These are phyloP conservation scores for Cettia cetti DNA, from an alignment of 2,113 vertebrate genomes.

Conservation along the genomic window DNA sequence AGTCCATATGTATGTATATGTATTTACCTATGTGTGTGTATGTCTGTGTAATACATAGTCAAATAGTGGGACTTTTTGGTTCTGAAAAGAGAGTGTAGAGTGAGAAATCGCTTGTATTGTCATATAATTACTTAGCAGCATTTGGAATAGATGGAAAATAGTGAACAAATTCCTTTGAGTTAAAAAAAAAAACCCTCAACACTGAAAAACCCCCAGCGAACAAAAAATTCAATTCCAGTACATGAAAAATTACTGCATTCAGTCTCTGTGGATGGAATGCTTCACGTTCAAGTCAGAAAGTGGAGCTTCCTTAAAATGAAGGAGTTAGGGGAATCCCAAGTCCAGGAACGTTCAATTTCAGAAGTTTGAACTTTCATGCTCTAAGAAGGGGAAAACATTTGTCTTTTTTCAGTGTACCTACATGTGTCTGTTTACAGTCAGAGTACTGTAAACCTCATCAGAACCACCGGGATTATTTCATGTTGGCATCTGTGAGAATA, in stretches of 20 bases:
- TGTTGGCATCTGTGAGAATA: neutral
- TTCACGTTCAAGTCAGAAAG: neutral
- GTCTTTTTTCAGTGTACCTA: neutral
- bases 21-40: neutral
- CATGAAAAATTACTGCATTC: neutral
- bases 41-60: neutral
- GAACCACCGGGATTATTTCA: neutral
- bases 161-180: neutral
- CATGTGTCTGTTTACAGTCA: neutral
- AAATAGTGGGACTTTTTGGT: neutral
- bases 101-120: neutral
- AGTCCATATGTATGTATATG: fast-evolving
- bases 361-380: neutral
- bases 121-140: neutral
- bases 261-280: neutral
- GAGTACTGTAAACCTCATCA: neutral
- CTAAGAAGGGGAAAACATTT: neutral
- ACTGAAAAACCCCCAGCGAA: neutral
- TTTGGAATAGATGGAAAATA: neutral
- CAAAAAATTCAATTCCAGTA: neutral
- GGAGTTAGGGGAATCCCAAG: neutral
- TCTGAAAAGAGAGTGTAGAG: neutral
- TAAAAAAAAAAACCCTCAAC: neutral
- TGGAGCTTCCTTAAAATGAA: neutral
- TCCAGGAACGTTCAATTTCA: neutral